Evolutionary conservation across 2,888 invertebrate species (phyloP), one percentile per base, ranked within the genome.

Genomic region (Micropterix aruncella): DNA sequence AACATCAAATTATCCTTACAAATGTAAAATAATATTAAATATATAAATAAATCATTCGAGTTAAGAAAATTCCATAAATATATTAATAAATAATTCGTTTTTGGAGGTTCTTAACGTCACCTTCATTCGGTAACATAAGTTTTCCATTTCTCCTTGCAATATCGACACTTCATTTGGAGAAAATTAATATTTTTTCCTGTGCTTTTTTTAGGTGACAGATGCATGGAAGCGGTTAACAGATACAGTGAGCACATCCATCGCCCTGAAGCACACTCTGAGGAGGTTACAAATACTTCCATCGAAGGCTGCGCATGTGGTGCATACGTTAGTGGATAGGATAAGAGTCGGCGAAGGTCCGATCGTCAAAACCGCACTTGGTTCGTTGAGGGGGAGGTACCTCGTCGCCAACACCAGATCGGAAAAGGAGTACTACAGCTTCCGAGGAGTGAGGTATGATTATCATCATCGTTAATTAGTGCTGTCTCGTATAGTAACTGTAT

Each of bases 361-460:
- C 19, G 66, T 71, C 36, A 48, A 55, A 50, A 68, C 69, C 2
- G 55, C 57, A 43, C 55, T 65, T 1, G 71, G 71, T 4, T 55
- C 62, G 3, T 54, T 71, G 44, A 60, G 70, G 2, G 70, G 71
- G 0, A 57, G 71, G n/a, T 56, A 64, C 37, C 60, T 70, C 1
- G 54, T 63, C 7, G 62, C 70, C 1, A 58, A 70, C 48, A 70
- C 70, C 2, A 56, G 56, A 3, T 59, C 60, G 5, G 66, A 65
- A 50, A 63, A 59, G 2, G 61, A 65, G 0, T 71, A 69, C 48
- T 71, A 68, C 53, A 69, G 70, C 50, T 70, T 70, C 51, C 70
- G 69, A 51, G 70, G 71, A 17, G 66, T 70, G 27, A 63, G 71
- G 70, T 70, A n/a, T n/a, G n/a, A n/a, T n/a, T n/a, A n/a, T n/a